A percentile compares a stretch with the other conserved stretches of the same genome.
Evolutionary conservation across 2,888 invertebrate species (phyloP).

Genomic region (Hyalella azteca): DNA sequence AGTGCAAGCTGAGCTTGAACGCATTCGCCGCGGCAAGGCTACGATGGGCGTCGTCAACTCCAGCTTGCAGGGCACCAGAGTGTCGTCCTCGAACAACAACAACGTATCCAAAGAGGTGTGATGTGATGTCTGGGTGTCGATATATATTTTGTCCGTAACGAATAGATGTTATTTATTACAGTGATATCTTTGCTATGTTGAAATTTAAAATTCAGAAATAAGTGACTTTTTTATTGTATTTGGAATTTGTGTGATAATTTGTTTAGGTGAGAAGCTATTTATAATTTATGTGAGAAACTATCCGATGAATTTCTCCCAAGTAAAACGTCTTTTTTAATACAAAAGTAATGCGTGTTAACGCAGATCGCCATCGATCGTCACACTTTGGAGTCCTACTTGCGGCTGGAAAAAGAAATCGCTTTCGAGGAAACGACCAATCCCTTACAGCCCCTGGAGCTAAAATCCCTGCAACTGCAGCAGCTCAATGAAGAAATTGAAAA

Average conservation of each 20-base stretch:
- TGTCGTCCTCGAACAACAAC: not conserved
- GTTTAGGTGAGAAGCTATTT: no score
- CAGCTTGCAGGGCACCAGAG: not conserved
- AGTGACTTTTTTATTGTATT: no score
- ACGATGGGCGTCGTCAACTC: slow-evolving; percentile 12
- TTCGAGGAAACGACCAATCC: slow-evolving; percentile 47
- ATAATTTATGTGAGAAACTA: no score
- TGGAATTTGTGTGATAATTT: no score
- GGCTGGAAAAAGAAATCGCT: slow-evolving; percentile 51
- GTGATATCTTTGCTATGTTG: no score
- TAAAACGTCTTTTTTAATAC: no score
- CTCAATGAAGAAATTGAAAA: slow-evolving; percentile 44
- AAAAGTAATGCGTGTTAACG: no score
- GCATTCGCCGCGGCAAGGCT: not conserved
- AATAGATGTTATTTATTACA: no score
- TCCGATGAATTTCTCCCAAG: no score
- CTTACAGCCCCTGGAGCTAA: slow-evolving; percentile 53
- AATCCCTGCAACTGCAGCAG: slow-evolving; percentile 47
- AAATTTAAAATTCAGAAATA: no score
- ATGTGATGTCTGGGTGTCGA: not conserved
- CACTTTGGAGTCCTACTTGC: slow-evolving; percentile 48
- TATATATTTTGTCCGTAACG: no score
- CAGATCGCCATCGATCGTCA: slow-evolving; percentile 13
- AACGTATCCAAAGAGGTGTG: not conserved
- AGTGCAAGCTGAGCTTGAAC: not conserved